Percentiles rank a stretch among this genome's conserved stretches.
Conservation (phyloP, 1,140 invertebrate species). For the Euura lappo region DNA sequence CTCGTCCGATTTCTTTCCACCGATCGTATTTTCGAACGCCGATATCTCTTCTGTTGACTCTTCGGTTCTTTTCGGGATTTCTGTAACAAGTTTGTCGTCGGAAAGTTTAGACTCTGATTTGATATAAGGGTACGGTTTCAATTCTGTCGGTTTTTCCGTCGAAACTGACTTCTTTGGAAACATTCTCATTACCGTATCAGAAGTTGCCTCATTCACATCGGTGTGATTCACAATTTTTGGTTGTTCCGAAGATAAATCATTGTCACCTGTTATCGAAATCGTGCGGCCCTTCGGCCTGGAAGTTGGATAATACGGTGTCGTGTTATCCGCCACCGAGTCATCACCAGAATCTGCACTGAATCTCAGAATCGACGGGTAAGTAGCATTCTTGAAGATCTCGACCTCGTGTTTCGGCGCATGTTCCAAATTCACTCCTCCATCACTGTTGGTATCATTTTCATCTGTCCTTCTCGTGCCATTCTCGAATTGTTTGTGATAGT, state of each 20-base stretch:
- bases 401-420: conserved; percentile 42
- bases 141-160: conserved; percentile 14
- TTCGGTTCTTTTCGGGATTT: not conserved
- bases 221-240: conserved; percentile 8
- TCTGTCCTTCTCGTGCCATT: not conserved
- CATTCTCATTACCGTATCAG: conserved; percentile 11
- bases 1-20: conserved; percentile 33
- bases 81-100: not conserved
- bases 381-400: conserved; percentile 40
- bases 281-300: conserved; percentile 39
- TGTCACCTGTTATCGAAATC: conserved; percentile 36
- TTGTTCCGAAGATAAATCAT: conserved; percentile 30
- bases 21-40: conserved; percentile 48
- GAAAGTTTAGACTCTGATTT: conserved; percentile 19
- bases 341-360: conserved; percentile 24
- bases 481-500: conserved; percentile 30
- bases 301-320: conserved; percentile 7
- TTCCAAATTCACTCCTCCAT: conserved; percentile 11
- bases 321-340: not conserved
- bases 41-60: conserved; percentile 34
- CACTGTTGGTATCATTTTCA: conserved; percentile 21
- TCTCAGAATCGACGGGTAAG: conserved; percentile 26
- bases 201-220: conserved; percentile 23
- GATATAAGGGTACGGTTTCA: conserved; percentile 31
- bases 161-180: conserved; percentile 11